Conservation (phyloP, 1,140 invertebrate genomes). For the Diorhabda carinulata region DNA sequence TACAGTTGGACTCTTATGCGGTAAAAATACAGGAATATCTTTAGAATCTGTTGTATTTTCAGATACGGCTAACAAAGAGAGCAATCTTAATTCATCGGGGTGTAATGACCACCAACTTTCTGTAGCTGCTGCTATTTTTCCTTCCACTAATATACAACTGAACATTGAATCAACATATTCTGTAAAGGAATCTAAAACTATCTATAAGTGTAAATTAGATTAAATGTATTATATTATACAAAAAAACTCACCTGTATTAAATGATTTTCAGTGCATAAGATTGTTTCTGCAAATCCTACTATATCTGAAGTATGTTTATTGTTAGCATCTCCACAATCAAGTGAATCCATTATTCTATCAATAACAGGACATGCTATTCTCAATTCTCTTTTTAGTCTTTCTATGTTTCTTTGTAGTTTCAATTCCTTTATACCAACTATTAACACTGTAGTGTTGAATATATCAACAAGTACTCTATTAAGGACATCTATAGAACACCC, state of each 20-base stretch:
- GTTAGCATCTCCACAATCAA: constrained; percentile 61
- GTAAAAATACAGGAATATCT: constrained; percentile 78
- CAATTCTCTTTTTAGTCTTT: constrained; percentile 74
- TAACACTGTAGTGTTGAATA: constrained; percentile 72
- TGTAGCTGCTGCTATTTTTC: constrained; percentile 71
- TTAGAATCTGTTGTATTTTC: constrained; percentile 62
- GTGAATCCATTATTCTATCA: constrained; percentile 67
- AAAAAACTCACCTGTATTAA: constrained; percentile 60
- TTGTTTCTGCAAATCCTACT: constrained; percentile 59
- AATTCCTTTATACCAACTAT: constrained; percentile 74
- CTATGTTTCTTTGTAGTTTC: constrained; percentile 68
- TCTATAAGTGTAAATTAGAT: constrained; percentile 52
- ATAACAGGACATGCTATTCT: constrained; percentile 69
- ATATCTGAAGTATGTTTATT: constrained; percentile 57
- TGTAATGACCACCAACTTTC: constrained; percentile 74
- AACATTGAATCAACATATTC: constrained; percentile 73
- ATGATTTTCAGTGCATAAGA: constrained; percentile 66
- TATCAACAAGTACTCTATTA: constrained; percentile 61
- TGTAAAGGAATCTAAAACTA: constrained; percentile 68
- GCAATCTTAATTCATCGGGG: constrained; percentile 67
- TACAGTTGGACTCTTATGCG: constrained; percentile 77
- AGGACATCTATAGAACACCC: constrained; percentile 60
- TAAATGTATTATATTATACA: background rate
- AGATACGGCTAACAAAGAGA: constrained; percentile 62
- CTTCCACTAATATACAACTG: constrained; percentile 73